These are phyloP conservation scores for Protaetia brevitarsis DNA, from an alignment of 1,140 invertebrate genomes.

Conservation along the genomic window DNA sequence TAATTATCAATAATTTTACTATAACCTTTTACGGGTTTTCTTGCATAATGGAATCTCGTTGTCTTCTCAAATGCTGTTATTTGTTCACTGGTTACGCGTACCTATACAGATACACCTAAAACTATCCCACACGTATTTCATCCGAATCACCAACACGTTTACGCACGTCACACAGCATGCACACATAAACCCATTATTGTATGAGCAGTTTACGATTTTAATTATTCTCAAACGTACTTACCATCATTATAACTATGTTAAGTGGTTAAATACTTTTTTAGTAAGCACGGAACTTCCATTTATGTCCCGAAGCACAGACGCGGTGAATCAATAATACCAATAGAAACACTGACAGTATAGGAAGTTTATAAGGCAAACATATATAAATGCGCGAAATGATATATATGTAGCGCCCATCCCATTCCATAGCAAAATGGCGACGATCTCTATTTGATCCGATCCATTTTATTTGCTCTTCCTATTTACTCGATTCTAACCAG, in stretches of 20 bases:
- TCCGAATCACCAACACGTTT: constrained; percentile 37
- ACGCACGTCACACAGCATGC: constrained; percentile 32
- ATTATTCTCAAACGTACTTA: constrained; percentile 12
- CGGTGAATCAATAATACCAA: too few relatives aligned
- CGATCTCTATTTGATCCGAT: neutral
- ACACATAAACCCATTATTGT: neutral
- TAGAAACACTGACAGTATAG: neutral
- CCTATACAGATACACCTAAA: constrained; percentile 32
- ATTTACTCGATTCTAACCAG: neutral
- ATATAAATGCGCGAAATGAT: neutral
- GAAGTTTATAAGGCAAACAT: constrained; percentile 11
- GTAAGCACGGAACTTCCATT: neutral
- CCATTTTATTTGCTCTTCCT: neutral
- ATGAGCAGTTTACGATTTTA: neutral
- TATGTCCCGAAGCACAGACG: neutral
- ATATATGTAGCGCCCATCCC: constrained; percentile 1
- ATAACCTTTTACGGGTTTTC: constrained; percentile 35
- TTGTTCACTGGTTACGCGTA: neutral
- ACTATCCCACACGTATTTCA: constrained; percentile 36
- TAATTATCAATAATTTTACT: constrained; percentile 40
- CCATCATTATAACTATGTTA: neutral
- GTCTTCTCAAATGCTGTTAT: constrained; percentile 15
- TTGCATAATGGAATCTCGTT: constrained; percentile 37
- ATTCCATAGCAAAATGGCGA: constrained; percentile 15
- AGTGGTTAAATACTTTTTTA: neutral